Base-by-base conservation (phyloP, 2,797 vertebrate species). In the Sebastes taczanowskii region DNA sequence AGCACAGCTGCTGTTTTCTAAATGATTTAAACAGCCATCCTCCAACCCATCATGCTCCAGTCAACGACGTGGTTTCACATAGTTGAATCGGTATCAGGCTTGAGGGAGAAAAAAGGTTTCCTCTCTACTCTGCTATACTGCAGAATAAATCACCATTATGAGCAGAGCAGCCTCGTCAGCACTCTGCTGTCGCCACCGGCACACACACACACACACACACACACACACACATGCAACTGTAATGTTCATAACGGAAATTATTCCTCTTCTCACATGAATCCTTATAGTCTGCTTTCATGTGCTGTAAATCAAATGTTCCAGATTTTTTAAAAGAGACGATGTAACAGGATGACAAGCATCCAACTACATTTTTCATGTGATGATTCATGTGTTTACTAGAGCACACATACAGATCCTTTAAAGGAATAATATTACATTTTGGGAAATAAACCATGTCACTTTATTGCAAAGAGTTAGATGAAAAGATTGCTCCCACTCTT, bases 141-240 rank as follows among this genome's bases (percentile, higher is more conserved):
- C 56, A 71, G 38, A 60, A 69, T 49, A 46, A 83, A 80, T 61
- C 73, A 27, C 38, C 46, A 11, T 70, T 10, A 30, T 8, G 30
- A 69, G 68, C 69, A 7, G 34, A 77, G 49, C 56, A 14, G 32
- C 63, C 4, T 71, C 14, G 9, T 85, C 83, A 78, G 67, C 76
- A 65, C 76, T 75, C 68, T 58, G 77, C 59, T 27, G 22, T 58
- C 6, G 0, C 23, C 68, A 8, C 38, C 2, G 46, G 73, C 73
- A 49, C 42, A 7, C 42, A 18, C 42, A 18, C 16, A 18, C 42
- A 18, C 42, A 18, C 42, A 18, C 16, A 18, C 42, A 18, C 13
- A 42, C 38, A 42, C 35, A 38, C 35, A 38, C 35, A 38, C 11
- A 38, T 61, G 58, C 29, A 74, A 67, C 11, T 49, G 30, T 63